phyloP scores from a whole-genome alignment of 2,888 invertebrate genomes.

The Catonia carolina region DNA sequence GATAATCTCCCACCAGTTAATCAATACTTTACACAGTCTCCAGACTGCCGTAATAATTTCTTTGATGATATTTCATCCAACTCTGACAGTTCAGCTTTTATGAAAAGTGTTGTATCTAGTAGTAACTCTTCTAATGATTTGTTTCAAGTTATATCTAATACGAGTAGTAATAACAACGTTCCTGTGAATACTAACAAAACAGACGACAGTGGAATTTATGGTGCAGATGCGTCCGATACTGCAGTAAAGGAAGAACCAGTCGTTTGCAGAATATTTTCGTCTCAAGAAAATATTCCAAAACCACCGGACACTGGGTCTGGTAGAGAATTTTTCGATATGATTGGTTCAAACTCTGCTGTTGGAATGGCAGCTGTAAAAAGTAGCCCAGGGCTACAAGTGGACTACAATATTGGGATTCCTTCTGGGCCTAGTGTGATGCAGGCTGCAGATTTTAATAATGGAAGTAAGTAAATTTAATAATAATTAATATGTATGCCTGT shows the following conservation, averaged over 20 bases:
- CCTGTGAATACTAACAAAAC: not conserved
- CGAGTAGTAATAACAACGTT: not conserved
- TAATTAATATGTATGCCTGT: too few relatives aligned
- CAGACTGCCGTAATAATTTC: conserved; percentile 31
- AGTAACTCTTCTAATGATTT: conserved; percentile 34
- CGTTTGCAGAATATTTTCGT: conserved; percentile 42
- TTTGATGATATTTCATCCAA: conserved; percentile 36
- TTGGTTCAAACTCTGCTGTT: conserved; percentile 36
- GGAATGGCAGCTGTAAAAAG: not conserved
- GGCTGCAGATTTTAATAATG: not conserved
- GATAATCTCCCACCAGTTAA: not conserved
- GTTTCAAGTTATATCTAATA: conserved; percentile 22
- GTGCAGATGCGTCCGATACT: not conserved
- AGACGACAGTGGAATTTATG: not conserved
- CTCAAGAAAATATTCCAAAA: conserved; percentile 38
- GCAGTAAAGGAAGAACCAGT: conserved; percentile 42
- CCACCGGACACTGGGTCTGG: conserved; percentile 38
- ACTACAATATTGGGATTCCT: not conserved
- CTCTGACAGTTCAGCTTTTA: conserved; percentile 34
- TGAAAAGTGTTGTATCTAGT: conserved; percentile 35
- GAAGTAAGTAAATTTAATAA: not conserved
- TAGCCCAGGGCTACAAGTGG: too few relatives aligned
- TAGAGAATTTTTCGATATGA: conserved; percentile 46
- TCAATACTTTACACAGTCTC: conserved; percentile 21
- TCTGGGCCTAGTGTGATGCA: not conserved